Conservation (phyloP, 2,113 vertebrate genomes). For the Etia nguti region DNA sequence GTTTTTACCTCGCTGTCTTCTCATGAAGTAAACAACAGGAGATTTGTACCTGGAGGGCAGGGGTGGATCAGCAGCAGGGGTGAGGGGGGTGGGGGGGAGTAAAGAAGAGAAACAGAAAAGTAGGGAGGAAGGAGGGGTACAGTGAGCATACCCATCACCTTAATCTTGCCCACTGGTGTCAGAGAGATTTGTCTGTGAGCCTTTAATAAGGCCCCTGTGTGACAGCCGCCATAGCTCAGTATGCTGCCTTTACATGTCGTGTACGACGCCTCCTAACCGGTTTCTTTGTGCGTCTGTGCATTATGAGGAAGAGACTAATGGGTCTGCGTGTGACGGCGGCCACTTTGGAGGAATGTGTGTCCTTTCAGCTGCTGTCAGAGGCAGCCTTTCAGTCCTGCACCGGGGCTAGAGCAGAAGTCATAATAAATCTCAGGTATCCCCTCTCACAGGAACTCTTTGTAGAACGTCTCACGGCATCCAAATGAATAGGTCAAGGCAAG, state of each 20-base stretch:
- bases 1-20: slow-evolving; percentile 22
- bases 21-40: slow-evolving; percentile 47
- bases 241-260: slow-evolving; percentile 6
- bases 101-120: background rate
- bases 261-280: background rate
- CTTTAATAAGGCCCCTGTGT: slow-evolving; percentile 23
- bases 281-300: slow-evolving; percentile 27
- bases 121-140: background rate
- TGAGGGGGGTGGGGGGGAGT: background rate
- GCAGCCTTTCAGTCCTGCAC: slow-evolving; percentile 20
- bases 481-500: slow-evolving; percentile 13
- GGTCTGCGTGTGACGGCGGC: slow-evolving; percentile 14
- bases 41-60: slow-evolving; percentile 52
- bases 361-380: slow-evolving; percentile 58
- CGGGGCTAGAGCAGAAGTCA: slow-evolving; percentile 32
- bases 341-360: slow-evolving; percentile 44
- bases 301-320: slow-evolving; percentile 29
- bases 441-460: slow-evolving; percentile 26
- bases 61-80: slow-evolving; percentile 21
- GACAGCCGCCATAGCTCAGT: slow-evolving; percentile 15
- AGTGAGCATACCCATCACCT: slow-evolving; percentile 48
- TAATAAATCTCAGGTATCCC: slow-evolving; percentile 57
- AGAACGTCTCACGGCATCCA: slow-evolving; percentile 2
- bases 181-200: slow-evolving; percentile 26
- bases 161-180: slow-evolving; percentile 41